Percentiles rank a stretch among this genome's conserved stretches.
Evolutionary conservation across 2,888 invertebrate species (phyloP).

Genomic region (Quadroppia sp.): DNA sequence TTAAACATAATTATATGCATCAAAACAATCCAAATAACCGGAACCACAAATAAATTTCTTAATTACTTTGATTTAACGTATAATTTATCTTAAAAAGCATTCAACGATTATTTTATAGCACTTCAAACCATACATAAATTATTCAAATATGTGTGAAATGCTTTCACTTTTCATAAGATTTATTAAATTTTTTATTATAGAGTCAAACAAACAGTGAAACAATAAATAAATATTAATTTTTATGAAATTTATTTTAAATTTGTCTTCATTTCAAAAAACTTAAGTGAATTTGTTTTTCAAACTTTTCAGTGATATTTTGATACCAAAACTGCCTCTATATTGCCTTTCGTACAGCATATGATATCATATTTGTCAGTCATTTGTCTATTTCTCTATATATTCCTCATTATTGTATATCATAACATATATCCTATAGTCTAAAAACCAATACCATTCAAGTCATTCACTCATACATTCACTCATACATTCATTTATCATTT

Average conservation of each 20-base stretch:
- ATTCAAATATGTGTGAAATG: slow-evolving; percentile 2
- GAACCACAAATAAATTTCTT: slow-evolving; percentile 24
- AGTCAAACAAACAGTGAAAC: not conserved
- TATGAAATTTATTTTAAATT: not conserved
- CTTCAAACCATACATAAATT: not conserved
- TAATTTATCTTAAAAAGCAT: not conserved
- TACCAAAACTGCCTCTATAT: slow-evolving; percentile 8
- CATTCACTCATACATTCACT: no score
- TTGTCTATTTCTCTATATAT: not conserved
- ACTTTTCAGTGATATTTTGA: no score
- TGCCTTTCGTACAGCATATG: not conserved
- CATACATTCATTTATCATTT: no score
- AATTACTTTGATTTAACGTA: slow-evolving; percentile 24
- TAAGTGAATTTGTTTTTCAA: no score
- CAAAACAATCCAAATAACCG: slow-evolving; percentile 21
- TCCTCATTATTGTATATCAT: no score
- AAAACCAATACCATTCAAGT: not conserved
- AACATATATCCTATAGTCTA: not conserved
- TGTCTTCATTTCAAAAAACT: no score
- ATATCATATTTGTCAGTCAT: not conserved
- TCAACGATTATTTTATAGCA: not conserved
- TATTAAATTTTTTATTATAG: no score
- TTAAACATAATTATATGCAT: slow-evolving; percentile 27
- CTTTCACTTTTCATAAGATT: no score
- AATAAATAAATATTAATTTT: not conserved